These are phyloP conservation scores for Aepyceros melampus DNA, from an alignment of 2,113 vertebrate genomes.

Conservation along the genomic window DNA sequence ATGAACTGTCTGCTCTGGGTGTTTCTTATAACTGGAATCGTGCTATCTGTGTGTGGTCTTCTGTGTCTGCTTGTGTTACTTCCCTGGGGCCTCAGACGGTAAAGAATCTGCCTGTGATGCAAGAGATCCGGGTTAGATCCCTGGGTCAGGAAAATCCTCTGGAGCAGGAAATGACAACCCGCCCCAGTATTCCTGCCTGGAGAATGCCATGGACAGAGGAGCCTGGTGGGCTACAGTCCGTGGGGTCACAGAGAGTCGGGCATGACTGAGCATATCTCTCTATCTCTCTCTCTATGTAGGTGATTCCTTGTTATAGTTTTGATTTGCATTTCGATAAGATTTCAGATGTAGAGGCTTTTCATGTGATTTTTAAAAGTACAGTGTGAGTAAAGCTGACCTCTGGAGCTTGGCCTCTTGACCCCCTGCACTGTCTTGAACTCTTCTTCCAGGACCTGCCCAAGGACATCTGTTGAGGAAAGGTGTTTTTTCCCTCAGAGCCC, in stretches of 20 bases:
- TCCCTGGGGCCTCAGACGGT: neutral
- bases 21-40: neutral
- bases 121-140: neutral
- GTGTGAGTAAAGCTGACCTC: neutral
- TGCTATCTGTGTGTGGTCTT: fast-evolving
- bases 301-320: neutral
- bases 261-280: neutral
- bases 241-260: neutral
- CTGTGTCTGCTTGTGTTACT: neutral
- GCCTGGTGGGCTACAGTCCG: neutral
- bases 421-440: neutral
- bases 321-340: neutral
- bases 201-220: neutral
- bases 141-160: neutral
- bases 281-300: neutral
- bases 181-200: neutral
- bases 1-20: neutral
- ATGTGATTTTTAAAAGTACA: neutral
- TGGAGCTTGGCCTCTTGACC: neutral
- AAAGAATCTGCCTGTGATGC: neutral
- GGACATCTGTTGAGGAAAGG: neutral
- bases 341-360: neutral
- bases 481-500: neutral
- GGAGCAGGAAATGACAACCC: neutral
- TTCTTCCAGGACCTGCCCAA: neutral